These are phyloP conservation scores for Lepus townsendii DNA, from an alignment of 2,797 vertebrate genomes.

Conservation along the genomic window DNA sequence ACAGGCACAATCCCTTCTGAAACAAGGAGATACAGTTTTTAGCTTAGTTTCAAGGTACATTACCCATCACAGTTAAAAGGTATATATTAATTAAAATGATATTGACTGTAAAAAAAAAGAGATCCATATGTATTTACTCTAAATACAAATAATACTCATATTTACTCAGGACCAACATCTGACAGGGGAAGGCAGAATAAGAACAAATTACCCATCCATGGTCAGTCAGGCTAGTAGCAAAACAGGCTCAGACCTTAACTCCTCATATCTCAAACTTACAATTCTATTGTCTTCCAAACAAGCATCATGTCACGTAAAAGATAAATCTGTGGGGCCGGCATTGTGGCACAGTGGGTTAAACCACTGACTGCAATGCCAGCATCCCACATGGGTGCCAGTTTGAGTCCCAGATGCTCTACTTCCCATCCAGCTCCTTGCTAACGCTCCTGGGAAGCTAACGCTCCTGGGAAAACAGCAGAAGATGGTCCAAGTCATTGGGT, in stretches of 20 bases:
- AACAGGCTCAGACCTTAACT: conserved; percentile 22
- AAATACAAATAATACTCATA: conserved; percentile 4
- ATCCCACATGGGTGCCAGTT: too few relatives aligned
- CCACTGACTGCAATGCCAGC: too few relatives aligned
- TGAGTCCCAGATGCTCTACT: too few relatives aligned
- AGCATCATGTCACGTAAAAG: not conserved
- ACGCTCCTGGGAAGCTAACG: too few relatives aligned
- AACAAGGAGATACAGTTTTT: conserved; percentile 3
- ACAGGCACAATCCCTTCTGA: not conserved
- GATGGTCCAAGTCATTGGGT: too few relatives aligned
- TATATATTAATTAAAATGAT: conserved; percentile 31
- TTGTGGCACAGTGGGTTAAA: too few relatives aligned
- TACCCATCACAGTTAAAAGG: not conserved
- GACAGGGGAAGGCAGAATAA: not conserved
- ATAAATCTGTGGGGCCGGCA: not conserved
- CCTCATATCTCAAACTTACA: conserved; percentile 15
- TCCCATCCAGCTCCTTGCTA: too few relatives aligned
- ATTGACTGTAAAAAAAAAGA: not conserved
- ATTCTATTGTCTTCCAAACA: conserved; percentile 28
- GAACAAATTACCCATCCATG: not conserved
- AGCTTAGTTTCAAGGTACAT: conserved; percentile 32
- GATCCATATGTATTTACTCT: not conserved
- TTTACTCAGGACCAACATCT: not conserved
- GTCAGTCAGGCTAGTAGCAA: conserved; percentile 8
- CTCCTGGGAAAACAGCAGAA: too few relatives aligned